Percentiles rank a stretch among this genome's conserved stretches.
Conservation (phyloP, 2,797 vertebrate species). For the Acropternis orthonyx region DNA sequence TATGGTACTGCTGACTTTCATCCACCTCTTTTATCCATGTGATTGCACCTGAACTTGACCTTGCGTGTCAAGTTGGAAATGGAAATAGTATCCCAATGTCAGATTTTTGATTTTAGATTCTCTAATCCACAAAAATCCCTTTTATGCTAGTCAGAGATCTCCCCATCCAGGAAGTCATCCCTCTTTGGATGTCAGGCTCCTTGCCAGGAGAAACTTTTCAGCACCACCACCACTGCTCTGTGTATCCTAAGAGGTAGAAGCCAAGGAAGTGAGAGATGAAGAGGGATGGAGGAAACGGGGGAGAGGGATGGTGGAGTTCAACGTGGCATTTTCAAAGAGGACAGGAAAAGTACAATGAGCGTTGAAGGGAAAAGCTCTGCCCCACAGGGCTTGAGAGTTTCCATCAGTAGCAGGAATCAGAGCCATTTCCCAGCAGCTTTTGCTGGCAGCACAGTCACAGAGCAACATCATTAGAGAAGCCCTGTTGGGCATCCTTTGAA, state of each 20-base stretch:
- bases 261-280: background rate
- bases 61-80: background rate
- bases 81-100: background rate
- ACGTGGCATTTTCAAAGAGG: background rate
- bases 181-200: background rate
- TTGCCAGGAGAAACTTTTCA: background rate
- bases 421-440: background rate
- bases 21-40: background rate
- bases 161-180: background rate
- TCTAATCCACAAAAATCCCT: background rate
- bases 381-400: background rate
- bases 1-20: background rate
- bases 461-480: background rate
- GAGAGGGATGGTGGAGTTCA: background rate
- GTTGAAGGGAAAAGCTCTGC: background rate
- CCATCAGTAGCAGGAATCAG: background rate
- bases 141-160: background rate
- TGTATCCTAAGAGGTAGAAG: background rate
- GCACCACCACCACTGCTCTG: background rate
- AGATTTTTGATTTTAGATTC: background rate
- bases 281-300: background rate
- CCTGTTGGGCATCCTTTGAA: conserved; percentile 12
- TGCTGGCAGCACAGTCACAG: background rate
- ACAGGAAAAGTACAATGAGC: background rate
- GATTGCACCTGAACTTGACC: background rate